These are phyloP conservation scores for Pimephales promelas DNA, from an alignment of 2,113 vertebrate species.

Conservation along the genomic window DNA sequence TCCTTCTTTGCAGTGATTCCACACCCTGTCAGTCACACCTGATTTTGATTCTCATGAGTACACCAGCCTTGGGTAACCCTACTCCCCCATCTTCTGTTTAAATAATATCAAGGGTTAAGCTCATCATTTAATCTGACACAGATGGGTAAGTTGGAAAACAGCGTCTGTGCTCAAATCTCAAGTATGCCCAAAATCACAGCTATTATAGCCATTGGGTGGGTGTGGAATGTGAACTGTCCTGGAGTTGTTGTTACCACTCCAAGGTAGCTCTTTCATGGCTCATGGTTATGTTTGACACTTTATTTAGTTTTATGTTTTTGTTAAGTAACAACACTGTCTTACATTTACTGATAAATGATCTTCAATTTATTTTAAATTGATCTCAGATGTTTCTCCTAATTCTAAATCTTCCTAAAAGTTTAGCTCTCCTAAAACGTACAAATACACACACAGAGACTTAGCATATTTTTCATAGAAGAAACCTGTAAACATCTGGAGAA, in stretches of 20 bases:
- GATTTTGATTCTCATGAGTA: slow-evolving; percentile 44
- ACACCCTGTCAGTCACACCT: slow-evolving; percentile 50
- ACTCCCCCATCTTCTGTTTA: slow-evolving; percentile 31
- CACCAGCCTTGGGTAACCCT: neutral
- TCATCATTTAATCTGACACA: slow-evolving; percentile 42
- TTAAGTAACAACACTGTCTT: neutral
- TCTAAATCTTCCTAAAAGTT: too few relatives aligned
- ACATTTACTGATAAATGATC: neutral
- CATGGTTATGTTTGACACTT: neutral
- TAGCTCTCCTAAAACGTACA: neutral
- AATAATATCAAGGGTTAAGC: slow-evolving; percentile 14
- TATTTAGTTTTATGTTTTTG: neutral
- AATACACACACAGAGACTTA: too few relatives aligned
- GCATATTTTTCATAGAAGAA: too few relatives aligned
- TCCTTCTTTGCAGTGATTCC: slow-evolving; percentile 37
- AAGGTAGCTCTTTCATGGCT: neutral
- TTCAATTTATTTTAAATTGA: neutral
- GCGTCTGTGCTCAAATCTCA: slow-evolving; percentile 11
- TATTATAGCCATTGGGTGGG: slow-evolving; percentile 7
- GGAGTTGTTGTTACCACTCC: neutral
- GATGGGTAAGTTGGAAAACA: slow-evolving; percentile 23
- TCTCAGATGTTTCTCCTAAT: neutral
- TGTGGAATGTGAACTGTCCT: slow-evolving; percentile 1
- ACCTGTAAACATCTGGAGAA: too few relatives aligned
- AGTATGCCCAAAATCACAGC: slow-evolving; percentile 3